Evolutionary conservation across 2,888 invertebrate genomes (phyloP), one percentile per base, ranked within the genome.

Genomic region (Drosophila sordidapex): DNA sequence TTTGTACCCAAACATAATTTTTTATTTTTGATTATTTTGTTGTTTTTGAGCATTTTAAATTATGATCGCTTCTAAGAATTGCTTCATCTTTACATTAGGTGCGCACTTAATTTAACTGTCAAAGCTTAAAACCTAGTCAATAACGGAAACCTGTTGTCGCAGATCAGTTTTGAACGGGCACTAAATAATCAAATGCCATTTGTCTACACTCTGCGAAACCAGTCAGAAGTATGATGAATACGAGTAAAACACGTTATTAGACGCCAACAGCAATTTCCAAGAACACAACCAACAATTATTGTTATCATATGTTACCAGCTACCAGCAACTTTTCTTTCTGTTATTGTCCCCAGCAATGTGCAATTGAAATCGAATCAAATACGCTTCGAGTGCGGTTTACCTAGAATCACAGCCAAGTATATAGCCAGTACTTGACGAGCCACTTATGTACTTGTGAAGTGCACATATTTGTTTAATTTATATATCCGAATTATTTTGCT

Each of bases 211-310:
- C 31, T 36, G 25, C 43, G 29, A 60, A 80, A 76, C 73, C 81
- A 62, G 81, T 76, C 64, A 51, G 46, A 40, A 54, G 56, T 63
- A 59, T 64, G 76, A 62, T 65, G 48, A 13, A 48, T 53, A 18
- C 68, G 18, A 48, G 53, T 29, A 36, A 54, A 77, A 73, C 76
- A 61, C 53, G 71, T 72, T 80, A 52, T 58, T 31, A 51, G 35
- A 72, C 69, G 46, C 25, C 25, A 46, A 46, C 25, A 46, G 25
- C 8, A 56, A 69, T 66, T 76, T 72, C 73, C 73, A 73, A 81
- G 79, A 76, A 81, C 60, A 46, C 48, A 72, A 33, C 46, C 35
- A 59, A 70, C 60, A 73, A 76, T 53, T 75, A 60, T 60, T 46
- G 59, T 56, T 74, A 59, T 51, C 49, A 46, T 38, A 51, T 43